Conservation (phyloP, 1,140 invertebrate genomes). For the Sesamia nonagrioides region DNA sequence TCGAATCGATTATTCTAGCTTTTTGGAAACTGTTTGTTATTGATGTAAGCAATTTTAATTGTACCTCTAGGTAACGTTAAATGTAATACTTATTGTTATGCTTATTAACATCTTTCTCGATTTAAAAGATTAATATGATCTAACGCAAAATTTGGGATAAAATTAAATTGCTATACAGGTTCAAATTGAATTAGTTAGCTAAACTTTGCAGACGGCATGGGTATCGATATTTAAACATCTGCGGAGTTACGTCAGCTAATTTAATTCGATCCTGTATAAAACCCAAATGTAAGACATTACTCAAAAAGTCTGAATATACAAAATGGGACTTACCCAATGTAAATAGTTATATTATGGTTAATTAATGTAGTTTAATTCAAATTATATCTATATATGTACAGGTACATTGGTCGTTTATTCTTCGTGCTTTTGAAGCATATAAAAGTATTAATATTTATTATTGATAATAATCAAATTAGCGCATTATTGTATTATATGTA, state of each 20-base stretch:
- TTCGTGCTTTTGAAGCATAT: constrained; percentile 47
- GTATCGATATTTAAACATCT: no score
- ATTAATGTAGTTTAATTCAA: constrained; percentile 48
- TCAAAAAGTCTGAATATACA: constrained; percentile 64
- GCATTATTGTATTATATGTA: not conserved
- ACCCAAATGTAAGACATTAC: constrained; percentile 55
- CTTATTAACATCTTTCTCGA: constrained; percentile 24
- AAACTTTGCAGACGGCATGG: no score
- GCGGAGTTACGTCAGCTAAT: no score
- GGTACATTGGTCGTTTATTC: constrained; percentile 3
- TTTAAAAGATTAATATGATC: not conserved
- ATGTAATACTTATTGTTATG: constrained; percentile 8
- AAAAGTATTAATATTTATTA: constrained; percentile 5
- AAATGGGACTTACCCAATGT: constrained; percentile 53
- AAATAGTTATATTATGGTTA: constrained; percentile 50
- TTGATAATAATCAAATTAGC: not conserved
- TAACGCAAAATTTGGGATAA: constrained; percentile 15
- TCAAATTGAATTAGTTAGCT: no score
- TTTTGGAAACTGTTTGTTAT: not conserved
- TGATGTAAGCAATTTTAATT: constrained; percentile 3
- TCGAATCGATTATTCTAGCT: no score
- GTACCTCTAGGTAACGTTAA: constrained; percentile 1
- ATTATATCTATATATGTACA: constrained; percentile 48
- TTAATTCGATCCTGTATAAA: not conserved
- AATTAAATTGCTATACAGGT: not conserved